Evolutionary conservation across 2,113 vertebrate species (phyloP).

Genomic region (Hippocampus barbouri): DNA sequence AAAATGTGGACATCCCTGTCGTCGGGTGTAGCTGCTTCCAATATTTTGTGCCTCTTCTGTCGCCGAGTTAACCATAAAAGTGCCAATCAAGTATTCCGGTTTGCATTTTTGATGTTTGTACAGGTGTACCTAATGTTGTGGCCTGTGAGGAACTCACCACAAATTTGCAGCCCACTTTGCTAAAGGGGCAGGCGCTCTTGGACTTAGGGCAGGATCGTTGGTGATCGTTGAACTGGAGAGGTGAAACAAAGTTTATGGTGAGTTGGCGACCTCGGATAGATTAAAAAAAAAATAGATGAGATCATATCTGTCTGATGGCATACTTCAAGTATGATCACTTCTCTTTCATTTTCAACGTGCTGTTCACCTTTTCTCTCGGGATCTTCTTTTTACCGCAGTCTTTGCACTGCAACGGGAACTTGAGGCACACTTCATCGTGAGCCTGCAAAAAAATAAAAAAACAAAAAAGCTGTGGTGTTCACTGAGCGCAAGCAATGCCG

Average conservation of each 20-base stretch:
- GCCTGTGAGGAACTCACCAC: not conserved
- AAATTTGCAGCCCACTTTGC: conserved; percentile 74
- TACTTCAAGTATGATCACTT: not conserved
- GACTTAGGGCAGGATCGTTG: conserved; percentile 76
- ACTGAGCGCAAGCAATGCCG: not conserved
- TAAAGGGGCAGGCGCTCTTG: conserved; percentile 79
- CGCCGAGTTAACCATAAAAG: too few species aligned
- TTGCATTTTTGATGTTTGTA: not conserved
- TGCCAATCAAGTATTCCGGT: too few species aligned
- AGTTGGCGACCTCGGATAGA: conserved; percentile 11
- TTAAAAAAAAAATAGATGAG: conserved; percentile 5
- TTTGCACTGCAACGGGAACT: conserved; percentile 84
- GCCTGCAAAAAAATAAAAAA: conserved; percentile 65
- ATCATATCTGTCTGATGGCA: not conserved
- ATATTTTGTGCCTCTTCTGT: too few species aligned
- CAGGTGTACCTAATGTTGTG: not conserved
- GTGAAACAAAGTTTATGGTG: not conserved
- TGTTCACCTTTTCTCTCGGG: conserved; percentile 80
- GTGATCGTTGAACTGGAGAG: conserved; percentile 80
- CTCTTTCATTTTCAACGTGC: not conserved
- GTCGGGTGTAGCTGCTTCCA: too few species aligned
- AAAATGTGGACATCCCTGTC: too few species aligned
- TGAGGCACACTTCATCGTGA: conserved; percentile 82
- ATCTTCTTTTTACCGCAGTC: conserved; percentile 87
- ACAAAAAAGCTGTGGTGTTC: not conserved